phyloP scores from a whole-genome alignment of 2,888 invertebrate genomes.

The Vandiemenella viatica region DNA sequence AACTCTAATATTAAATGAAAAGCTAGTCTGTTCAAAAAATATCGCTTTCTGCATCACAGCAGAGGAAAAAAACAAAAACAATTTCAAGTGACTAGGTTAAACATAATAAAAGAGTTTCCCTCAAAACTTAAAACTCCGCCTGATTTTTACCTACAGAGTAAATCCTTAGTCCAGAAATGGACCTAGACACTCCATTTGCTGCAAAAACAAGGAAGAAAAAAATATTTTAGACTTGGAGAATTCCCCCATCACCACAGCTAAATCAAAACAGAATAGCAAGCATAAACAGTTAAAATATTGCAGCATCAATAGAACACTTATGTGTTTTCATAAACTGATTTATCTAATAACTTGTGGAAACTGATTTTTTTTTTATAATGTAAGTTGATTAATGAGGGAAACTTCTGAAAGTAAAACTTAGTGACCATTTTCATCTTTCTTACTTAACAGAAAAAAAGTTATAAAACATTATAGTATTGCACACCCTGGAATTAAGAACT shows the following conservation, averaged over 20 bases:
- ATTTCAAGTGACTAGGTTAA: background rate
- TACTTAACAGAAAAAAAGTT: too few relatives aligned
- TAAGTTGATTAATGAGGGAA: too few relatives aligned
- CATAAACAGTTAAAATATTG: background rate
- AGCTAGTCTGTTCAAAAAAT: background rate
- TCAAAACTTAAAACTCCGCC: background rate
- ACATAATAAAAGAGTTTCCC: background rate
- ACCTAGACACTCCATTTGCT: slow-evolving; percentile 38
- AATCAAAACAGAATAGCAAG: background rate
- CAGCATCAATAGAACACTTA: too few relatives aligned
- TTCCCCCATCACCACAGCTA: too few relatives aligned
- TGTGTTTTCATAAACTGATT: too few relatives aligned
- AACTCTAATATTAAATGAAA: background rate
- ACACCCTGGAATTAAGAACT: too few relatives aligned
- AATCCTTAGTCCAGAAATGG: slow-evolving; percentile 33
- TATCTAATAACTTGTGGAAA: too few relatives aligned
- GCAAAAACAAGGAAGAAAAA: slow-evolving; percentile 26
- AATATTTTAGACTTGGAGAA: slow-evolving; percentile 12
- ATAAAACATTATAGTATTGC: too few relatives aligned
- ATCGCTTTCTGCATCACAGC: background rate
- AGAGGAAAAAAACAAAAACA: background rate
- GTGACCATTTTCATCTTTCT: too few relatives aligned
- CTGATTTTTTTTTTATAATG: too few relatives aligned
- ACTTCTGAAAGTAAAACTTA: too few relatives aligned
- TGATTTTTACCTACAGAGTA: slow-evolving; percentile 35